Base-by-base conservation (phyloP, 2,797 vertebrate genomes). In the Dicrostonyx torquatus region DNA sequence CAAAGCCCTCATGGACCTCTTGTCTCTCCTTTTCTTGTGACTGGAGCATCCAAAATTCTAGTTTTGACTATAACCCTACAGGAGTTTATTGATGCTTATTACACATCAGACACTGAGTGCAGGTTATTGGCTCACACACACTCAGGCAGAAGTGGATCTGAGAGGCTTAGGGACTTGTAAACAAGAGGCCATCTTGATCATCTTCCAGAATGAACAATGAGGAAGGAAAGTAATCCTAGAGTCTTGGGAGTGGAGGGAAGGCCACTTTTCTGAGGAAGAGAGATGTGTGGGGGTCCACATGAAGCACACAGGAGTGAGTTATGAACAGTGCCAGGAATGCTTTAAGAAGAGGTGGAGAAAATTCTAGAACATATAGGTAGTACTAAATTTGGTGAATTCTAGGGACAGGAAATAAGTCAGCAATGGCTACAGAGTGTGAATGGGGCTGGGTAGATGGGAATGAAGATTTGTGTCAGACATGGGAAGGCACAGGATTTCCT, bases 81-180 rank as follows among this genome's bases (percentile, higher is more conserved):
- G 53, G 29, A 53, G 3, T 53, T 62, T 22, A 29, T 12, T 40
- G 5, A 66, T 26, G 68, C 20, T 91, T 26, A n/a, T 26, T 12
- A n/a, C 15, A 26, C 0, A 12, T 37, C 34, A 58, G 50, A 13
- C 10, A 9, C 45, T 14, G 55, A 50, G 50, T 40, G 43, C 5
- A 11, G 43, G 5, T 34, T 34, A 10, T 6, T 17, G 45, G 55
- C 11, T 24, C 0, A 0, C 0, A 17, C 55, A 62, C 29, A 34
- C 9, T n/a, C 66, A 50, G 24, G 10, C 22, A 60, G n/a, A 7
- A 26, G 45, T 37, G 2, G 11, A 20, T 18, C 10, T 18, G 24
- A 73, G 22, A 73, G 14, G 31, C 24, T 22, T 31, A 6, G 20
- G 8, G 0, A 18, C 13, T 12, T 14, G 22, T 6, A 22, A 60